Conservation (phyloP, 2,888 invertebrate species). For the Panorpa germanica region DNA sequence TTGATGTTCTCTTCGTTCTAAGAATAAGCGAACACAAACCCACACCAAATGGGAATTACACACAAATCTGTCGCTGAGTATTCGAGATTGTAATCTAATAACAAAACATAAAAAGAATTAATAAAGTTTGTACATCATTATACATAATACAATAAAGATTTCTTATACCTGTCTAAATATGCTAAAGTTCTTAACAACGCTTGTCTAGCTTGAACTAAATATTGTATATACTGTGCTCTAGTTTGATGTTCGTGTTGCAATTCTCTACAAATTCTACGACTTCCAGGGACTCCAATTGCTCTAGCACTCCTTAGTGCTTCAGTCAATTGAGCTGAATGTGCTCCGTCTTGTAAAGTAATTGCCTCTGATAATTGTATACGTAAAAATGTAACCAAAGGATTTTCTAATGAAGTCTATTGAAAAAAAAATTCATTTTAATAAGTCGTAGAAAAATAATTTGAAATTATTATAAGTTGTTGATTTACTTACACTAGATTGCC, state of each 20-base stretch:
- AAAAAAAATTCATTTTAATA: slow-evolving; percentile 3
- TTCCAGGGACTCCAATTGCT: slow-evolving; percentile 48
- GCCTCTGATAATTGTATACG: slow-evolving; percentile 67
- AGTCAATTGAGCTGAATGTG: slow-evolving; percentile 58
- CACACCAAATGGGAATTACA: slow-evolving; percentile 54
- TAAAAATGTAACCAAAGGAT: slow-evolving; percentile 41
- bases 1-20: slow-evolving; percentile 55
- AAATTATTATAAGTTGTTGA: slow-evolving; percentile 5
- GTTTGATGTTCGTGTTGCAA: slow-evolving; percentile 58
- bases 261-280: slow-evolving; percentile 51
- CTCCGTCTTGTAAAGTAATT: slow-evolving; percentile 56
- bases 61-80: slow-evolving; percentile 48
- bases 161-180: slow-evolving; percentile 42
- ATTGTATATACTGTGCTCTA: slow-evolving; percentile 63
- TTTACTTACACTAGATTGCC: slow-evolving; percentile 29
- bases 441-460: background rate
- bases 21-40: slow-evolving; percentile 60
- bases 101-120: slow-evolving; percentile 11
- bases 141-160: slow-evolving; percentile 13
- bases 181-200: slow-evolving; percentile 56
- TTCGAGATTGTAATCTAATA: slow-evolving; percentile 32
- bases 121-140: slow-evolving; percentile 10
- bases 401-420: slow-evolving; percentile 18
- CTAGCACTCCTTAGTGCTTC: slow-evolving; percentile 67
- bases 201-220: slow-evolving; percentile 63